Percentiles rank a stretch among this genome's conserved stretches.
phyloP scores from a whole-genome alignment of 1,140 invertebrate genomes.

The Nasonia giraulti region DNA sequence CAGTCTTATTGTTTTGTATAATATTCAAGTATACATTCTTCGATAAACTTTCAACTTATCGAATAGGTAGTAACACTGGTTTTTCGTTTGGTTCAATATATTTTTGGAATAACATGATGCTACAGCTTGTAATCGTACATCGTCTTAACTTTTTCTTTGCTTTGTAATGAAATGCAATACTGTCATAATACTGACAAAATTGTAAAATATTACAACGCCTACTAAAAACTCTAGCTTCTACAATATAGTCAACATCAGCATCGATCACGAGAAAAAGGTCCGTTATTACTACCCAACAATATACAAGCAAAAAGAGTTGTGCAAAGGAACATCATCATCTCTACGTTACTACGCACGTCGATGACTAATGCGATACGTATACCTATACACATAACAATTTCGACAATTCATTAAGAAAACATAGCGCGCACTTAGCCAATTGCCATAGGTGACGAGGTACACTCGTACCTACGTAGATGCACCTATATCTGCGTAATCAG shows the following conservation, averaged over 20 bases:
- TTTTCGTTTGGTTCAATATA: neutral
- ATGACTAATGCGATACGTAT: neutral
- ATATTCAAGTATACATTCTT: neutral
- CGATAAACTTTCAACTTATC: neutral
- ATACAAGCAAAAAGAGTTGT: neutral
- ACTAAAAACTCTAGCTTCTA: too few species aligned
- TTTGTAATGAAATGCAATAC: neutral
- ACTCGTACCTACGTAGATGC: too few species aligned
- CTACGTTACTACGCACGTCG: neutral
- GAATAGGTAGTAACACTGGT: neutral
- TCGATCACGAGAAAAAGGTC: neutral
- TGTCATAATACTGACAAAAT: neutral
- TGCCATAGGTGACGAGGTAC: too few species aligned
- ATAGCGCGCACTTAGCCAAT: too few species aligned
- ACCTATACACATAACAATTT: too few species aligned
- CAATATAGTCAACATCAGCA: neutral
- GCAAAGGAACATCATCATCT: neutral
- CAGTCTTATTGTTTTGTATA: slow-evolving; percentile 33
- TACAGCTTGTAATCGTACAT: neutral
- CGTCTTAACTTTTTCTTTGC: too few species aligned
- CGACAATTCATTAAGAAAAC: too few species aligned
- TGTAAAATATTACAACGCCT: neutral
- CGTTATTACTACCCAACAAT: neutral
- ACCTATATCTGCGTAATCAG: too few species aligned
- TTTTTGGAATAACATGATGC: neutral